A percentile compares a stretch with the other conserved stretches of the same genome.
Evolutionary conservation across 1,140 invertebrate species (phyloP).

Genomic region (Drosophila watanabei): DNA sequence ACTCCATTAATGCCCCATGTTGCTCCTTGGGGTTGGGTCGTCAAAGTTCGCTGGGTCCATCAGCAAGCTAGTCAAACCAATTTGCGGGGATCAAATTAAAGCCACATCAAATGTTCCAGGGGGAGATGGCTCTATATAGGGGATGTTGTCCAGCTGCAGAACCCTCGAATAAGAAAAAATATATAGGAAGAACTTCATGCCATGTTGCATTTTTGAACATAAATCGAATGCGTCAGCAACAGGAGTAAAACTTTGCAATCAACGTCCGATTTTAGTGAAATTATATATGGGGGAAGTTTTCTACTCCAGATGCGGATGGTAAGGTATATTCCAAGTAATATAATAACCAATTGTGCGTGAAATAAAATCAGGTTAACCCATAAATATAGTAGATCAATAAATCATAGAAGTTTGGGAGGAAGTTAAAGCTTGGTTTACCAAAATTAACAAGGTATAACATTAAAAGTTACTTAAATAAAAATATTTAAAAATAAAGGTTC

Average conservation of each 20-base stretch:
- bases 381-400: slow-evolving; percentile 34
- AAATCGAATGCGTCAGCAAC: slow-evolving; percentile 72
- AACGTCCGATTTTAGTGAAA: slow-evolving; percentile 36
- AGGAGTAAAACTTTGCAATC: slow-evolving; percentile 54
- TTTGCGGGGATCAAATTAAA: slow-evolving; percentile 76
- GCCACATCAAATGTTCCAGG: slow-evolving; percentile 52
- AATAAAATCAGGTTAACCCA: slow-evolving; percentile 36
- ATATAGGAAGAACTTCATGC: slow-evolving; percentile 54
- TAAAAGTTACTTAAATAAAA: not conserved
- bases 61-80: slow-evolving; percentile 69
- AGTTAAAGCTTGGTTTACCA: not conserved
- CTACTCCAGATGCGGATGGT: not conserved
- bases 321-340: slow-evolving; percentile 55
- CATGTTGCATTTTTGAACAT: slow-evolving; percentile 72
- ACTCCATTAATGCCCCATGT: slow-evolving; percentile 62
- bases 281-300: slow-evolving; percentile 25
- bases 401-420: slow-evolving; percentile 8
- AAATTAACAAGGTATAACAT: no score
- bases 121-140: slow-evolving; percentile 14
- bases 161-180: slow-evolving; percentile 18
- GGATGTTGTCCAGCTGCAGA: slow-evolving; percentile 11
- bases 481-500: not conserved
- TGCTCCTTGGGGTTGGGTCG: slow-evolving; percentile 52
- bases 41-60: slow-evolving; percentile 43
- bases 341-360: slow-evolving; percentile 63